A percentile compares a stretch with the other conserved stretches of the same genome.
phyloP scores from a whole-genome alignment of 2,113 vertebrate species.

The Phyllostomus hastatus region DNA sequence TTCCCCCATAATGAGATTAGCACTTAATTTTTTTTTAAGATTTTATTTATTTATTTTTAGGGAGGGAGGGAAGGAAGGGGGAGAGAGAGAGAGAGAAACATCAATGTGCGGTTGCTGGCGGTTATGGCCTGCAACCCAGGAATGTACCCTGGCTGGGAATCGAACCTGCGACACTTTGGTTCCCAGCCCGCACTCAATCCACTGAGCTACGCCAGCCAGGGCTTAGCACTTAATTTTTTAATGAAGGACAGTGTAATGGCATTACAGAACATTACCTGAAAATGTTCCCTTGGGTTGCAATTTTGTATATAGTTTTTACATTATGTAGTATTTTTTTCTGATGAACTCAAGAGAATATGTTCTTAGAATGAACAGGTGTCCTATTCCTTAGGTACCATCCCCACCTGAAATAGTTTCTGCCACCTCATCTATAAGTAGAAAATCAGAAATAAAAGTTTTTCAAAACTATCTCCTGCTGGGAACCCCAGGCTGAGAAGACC shows the following conservation, averaged over 20 bases:
- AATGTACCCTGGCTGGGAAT: no score
- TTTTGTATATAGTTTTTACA: background rate
- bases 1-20: background rate
- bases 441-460: background rate
- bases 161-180: no score
- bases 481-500: background rate
- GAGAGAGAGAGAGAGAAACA: no score
- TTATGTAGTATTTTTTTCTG: background rate
- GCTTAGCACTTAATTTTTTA: background rate
- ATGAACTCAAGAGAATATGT: background rate
- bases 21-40: slow-evolving; percentile 2
- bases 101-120: no score
- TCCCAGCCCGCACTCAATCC: no score
- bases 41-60: no score
- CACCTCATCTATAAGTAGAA: background rate
- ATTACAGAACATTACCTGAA: background rate
- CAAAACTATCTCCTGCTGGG: background rate
- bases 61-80: no score
- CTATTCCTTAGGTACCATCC: background rate
- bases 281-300: background rate
- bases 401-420: background rate
- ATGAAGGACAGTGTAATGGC: background rate
- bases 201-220: no score
- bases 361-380: background rate
- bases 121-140: no score